These are phyloP conservation scores for Uropetala carovei DNA, from an alignment of 2,888 invertebrate species.

Conservation along the genomic window DNA sequence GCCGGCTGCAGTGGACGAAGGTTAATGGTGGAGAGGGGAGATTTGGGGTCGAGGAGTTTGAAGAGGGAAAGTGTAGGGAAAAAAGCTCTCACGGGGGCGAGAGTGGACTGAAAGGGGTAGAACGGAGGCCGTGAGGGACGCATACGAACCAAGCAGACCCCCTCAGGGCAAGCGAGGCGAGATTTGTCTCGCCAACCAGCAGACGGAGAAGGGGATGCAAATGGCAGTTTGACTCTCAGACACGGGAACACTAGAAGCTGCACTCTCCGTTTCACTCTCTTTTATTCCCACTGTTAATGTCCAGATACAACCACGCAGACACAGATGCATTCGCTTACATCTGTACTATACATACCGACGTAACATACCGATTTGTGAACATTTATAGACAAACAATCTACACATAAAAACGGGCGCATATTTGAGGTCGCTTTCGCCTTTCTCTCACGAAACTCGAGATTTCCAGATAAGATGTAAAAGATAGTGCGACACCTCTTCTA, in stretches of 20 bases:
- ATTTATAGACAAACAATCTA: no score
- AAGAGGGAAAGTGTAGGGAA: constrained; percentile 57
- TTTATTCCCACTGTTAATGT: not conserved
- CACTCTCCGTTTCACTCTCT: not conserved
- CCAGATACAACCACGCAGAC: not conserved
- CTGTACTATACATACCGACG: no score
- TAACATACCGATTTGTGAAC: no score
- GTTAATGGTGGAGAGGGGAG: not conserved
- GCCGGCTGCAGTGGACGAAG: constrained; percentile 52
- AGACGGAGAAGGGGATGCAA: constrained; percentile 34
- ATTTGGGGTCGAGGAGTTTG: constrained; percentile 29
- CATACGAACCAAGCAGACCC: not conserved
- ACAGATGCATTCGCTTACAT: not conserved
- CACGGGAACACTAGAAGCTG: not conserved
- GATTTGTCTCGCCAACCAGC: constrained; percentile 31
- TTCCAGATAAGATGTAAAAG: not conserved
- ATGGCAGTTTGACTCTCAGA: constrained; percentile 31
- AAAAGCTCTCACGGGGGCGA: constrained; percentile 32
- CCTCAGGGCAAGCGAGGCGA: constrained; percentile 20
- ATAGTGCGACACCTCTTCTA: not conserved
- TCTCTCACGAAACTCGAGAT: no score
- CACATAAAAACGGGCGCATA: no score
- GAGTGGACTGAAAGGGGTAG: constrained; percentile 51
- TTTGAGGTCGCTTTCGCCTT: not conserved
- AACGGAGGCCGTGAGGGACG: constrained; percentile 33